These are phyloP conservation scores for Iphiclides podalirius DNA, from an alignment of 2,888 invertebrate genomes.

Conservation along the genomic window DNA sequence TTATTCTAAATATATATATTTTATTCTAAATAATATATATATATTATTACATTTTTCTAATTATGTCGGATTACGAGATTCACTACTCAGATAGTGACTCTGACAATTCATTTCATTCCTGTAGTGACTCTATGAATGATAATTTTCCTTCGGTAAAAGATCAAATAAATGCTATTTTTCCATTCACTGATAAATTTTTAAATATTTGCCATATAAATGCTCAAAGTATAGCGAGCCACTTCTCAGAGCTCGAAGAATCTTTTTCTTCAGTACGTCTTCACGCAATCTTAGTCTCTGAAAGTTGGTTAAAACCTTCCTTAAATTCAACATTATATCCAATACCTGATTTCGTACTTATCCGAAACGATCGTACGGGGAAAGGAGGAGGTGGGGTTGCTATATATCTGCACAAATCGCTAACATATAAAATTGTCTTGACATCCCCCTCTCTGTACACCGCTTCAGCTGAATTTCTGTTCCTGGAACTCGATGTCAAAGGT, in stretches of 20 bases:
- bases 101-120: too few species aligned
- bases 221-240: not conserved
- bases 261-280: not conserved
- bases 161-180: too few species aligned
- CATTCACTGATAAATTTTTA: too few species aligned
- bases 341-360: constrained; percentile 4
- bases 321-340: not conserved
- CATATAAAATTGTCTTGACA: not conserved
- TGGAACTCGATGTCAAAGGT: too few species aligned
- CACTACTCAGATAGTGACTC: too few species aligned
- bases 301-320: constrained; percentile 3
- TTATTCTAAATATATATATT: too few species aligned
- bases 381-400: constrained; percentile 16
- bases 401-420: not conserved
- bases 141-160: too few species aligned
- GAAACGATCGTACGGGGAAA: constrained; percentile 12
- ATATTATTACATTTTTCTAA: too few species aligned
- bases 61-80: too few species aligned
- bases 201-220: not conserved
- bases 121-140: too few species aligned
- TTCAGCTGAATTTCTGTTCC: too few species aligned
- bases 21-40: too few species aligned
- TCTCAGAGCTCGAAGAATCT: not conserved
- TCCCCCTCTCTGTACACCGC: not conserved
- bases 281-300: not conserved